Evolutionary conservation across 2,888 invertebrate species (phyloP).

Genomic region (Drosophila seclusa): DNA sequence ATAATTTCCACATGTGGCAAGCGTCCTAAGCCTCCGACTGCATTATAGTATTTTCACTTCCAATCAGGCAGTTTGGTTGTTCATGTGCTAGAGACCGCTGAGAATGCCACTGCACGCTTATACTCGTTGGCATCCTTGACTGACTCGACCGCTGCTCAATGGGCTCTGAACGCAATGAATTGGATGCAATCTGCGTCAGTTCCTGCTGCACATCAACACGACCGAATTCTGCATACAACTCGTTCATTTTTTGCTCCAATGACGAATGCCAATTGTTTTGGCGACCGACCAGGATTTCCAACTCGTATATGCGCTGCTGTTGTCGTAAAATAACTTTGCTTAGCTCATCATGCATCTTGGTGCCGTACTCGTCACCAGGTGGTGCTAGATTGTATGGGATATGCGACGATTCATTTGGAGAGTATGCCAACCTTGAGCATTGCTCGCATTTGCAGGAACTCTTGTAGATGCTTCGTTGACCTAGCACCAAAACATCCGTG

Average conservation of each 20-base stretch:
- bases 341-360: constrained; percentile 36
- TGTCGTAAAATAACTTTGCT: constrained; percentile 48
- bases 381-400: constrained; percentile 15
- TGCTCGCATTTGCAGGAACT: constrained; percentile 46
- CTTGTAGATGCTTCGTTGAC: constrained; percentile 33
- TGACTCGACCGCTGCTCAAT: background rate
- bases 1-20: constrained; percentile 1
- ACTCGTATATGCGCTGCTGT: constrained; percentile 48
- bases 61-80: background rate
- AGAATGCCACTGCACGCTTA: constrained; percentile 1
- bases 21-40: background rate
- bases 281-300: constrained; percentile 48
- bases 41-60: background rate
- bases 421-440: constrained; percentile 22
- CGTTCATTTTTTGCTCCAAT: constrained; percentile 58
- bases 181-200: background rate
- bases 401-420: background rate
- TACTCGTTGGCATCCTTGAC: background rate
- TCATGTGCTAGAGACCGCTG: background rate
- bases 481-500: constrained; percentile 65
- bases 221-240: constrained; percentile 52
- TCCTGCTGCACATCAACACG: background rate
- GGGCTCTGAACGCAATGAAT: background rate
- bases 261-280: constrained; percentile 48
- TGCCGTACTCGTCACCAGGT: constrained; percentile 33